Conservation (phyloP, 2,797 vertebrate genomes). For the Thamnophis elegans region DNA sequence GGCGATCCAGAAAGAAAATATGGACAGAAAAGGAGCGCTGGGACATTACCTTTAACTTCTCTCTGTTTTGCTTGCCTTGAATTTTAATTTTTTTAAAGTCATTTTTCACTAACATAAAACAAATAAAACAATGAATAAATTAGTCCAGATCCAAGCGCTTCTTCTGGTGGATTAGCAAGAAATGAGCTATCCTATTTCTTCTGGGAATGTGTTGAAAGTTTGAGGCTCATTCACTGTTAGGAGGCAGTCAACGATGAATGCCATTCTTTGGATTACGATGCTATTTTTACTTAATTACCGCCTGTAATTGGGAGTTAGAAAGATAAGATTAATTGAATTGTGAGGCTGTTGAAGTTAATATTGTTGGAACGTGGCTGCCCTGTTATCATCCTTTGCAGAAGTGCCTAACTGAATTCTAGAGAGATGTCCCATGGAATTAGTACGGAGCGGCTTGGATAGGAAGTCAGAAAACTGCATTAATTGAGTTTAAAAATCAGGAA, state of each 20-base stretch:
- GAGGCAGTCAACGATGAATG: slow-evolving; percentile 71
- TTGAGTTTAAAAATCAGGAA: background rate
- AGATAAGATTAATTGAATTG: slow-evolving; percentile 81
- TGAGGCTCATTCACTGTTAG: slow-evolving; percentile 62
- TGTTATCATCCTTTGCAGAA: slow-evolving; percentile 65
- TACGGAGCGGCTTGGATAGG: slow-evolving; percentile 28
- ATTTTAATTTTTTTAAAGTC: slow-evolving; percentile 30
- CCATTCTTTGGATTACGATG: slow-evolving; percentile 65
- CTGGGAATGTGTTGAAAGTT: slow-evolving; percentile 62
- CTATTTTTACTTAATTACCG: slow-evolving; percentile 77
- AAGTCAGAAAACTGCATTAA: slow-evolving; percentile 43
- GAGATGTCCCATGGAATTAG: slow-evolving; percentile 9
- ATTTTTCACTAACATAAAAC: slow-evolving; percentile 62
- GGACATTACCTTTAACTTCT: slow-evolving; percentile 2
- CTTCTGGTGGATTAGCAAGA: slow-evolving; percentile 61
- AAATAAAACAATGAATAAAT: slow-evolving; percentile 51
- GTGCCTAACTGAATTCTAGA: slow-evolving; percentile 28
- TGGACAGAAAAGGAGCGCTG: background rate
- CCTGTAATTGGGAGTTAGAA: slow-evolving; percentile 80
- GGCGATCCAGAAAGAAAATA: background rate
- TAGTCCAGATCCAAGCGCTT: slow-evolving; percentile 64
- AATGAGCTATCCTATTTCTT: slow-evolving; percentile 58
- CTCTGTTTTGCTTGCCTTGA: slow-evolving; percentile 35
- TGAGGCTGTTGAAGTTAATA: slow-evolving; percentile 74
- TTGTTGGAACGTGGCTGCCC: slow-evolving; percentile 57